Evolutionary conservation across 2,797 vertebrate genomes (phyloP), one percentile per base, ranked within the genome.

Genomic region (Ctenopoma multispine): DNA sequence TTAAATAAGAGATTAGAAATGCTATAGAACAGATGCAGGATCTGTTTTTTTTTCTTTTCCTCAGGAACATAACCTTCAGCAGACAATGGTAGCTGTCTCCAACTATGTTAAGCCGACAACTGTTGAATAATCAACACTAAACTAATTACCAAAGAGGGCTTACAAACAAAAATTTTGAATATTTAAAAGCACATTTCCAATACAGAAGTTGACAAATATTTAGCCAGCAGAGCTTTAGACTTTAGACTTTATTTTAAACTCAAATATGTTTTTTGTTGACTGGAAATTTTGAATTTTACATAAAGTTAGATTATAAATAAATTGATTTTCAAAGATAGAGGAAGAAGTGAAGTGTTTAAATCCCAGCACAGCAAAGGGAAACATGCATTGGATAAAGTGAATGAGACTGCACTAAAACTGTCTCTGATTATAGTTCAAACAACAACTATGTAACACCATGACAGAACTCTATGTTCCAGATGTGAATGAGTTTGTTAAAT

Each of bases 11-110:
- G 53, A 77, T 74, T 64, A 58, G 48, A 65, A 49, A 63, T 64
- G 64, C 72, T 84, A 14, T 84, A 77, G 73, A 61, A 83, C 76
- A 86, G 61, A 88, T 85, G 76, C 76, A 75, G 41, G 49, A 66
- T 78, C 62, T 49, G 63, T 66, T 69, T 24, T 68, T 41, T 41
- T 53, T 76, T 64, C 80, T 41, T 53, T 76, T 64, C 80, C 43
- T 21, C 53, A 58, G 68, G 63, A 83, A 78, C 86, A 83, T 85
- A 69, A 69, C 59, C 85, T 76, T 67, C 40, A 21, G 73, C 78
- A 79, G 54, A 85, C 55, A n/a, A n/a, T n/a, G n/a, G n/a, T n/a
- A 58, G 50, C 65, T 53, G 63, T 81, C 77, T 76, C 54, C 57
- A 72, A 41, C 63, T 48, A 62, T 24, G 9, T 75, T 67, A 82